Evolutionary conservation across 1,140 invertebrate species (phyloP).

Genomic region (Amphibalanus amphitrite): DNA sequence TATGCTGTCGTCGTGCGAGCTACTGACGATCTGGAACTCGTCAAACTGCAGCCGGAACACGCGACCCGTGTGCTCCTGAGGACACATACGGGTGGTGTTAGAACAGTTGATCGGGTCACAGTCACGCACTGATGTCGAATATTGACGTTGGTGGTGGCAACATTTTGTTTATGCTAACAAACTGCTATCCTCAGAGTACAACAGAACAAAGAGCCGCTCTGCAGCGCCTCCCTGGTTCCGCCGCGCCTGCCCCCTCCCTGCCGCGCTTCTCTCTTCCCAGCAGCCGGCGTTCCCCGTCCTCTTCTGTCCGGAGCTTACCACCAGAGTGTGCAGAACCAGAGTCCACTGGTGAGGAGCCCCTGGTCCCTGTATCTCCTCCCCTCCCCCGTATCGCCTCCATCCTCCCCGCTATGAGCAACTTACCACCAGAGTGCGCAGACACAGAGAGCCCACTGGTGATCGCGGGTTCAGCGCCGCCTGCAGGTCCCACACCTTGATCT

Average conservation of each 20-base stretch:
- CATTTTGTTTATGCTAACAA: slow-evolving; percentile 5
- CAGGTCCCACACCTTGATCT: slow-evolving; percentile 99
- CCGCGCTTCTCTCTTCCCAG: too few relatives aligned
- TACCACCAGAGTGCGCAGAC: slow-evolving; percentile 89
- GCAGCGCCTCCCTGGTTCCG: too few relatives aligned
- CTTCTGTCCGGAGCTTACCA: too few relatives aligned
- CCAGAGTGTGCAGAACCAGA: too few relatives aligned
- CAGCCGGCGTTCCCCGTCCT: too few relatives aligned
- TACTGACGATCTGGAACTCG: slow-evolving; percentile 99
- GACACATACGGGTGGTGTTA: background rate
- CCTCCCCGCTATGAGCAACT: too few relatives aligned
- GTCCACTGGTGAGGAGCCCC: too few relatives aligned
- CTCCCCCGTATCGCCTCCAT: too few relatives aligned
- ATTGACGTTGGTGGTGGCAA: slow-evolving; percentile 5
- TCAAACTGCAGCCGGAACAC: slow-evolving; percentile 99
- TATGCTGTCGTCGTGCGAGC: slow-evolving; percentile 99
- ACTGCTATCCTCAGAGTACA: slow-evolving; percentile 6
- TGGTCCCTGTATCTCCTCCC: too few relatives aligned
- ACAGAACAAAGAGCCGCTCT: slow-evolving; percentile 5
- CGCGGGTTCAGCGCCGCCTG: slow-evolving; percentile 89
- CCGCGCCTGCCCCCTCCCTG: too few relatives aligned
- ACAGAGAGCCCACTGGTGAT: slow-evolving; percentile 74
- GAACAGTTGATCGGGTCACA: background rate
- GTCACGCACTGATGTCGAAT: slow-evolving; percentile 4
- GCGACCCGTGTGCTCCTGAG: slow-evolving; percentile 91